These are phyloP conservation scores for Microtus ochrogaster DNA, from an alignment of 2,113 vertebrate species.

Conservation along the genomic window DNA sequence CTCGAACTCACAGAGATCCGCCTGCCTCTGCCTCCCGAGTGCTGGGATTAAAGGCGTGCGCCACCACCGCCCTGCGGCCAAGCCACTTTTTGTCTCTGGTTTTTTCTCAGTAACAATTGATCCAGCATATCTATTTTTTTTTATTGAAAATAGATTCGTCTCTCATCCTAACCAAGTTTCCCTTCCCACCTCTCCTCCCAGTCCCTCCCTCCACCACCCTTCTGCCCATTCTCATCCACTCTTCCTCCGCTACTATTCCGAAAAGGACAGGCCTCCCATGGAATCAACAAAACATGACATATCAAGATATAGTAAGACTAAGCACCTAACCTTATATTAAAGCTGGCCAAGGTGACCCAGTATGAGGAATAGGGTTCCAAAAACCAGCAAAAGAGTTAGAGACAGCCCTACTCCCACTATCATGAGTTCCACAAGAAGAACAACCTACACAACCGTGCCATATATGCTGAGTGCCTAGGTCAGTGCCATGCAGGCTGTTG, in stretches of 20 bases:
- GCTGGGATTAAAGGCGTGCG: too few species aligned
- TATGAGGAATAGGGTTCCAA: not conserved
- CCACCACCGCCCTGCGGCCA: too few species aligned
- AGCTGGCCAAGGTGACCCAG: not conserved
- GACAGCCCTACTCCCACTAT: not conserved
- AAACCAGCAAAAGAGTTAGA: not conserved
- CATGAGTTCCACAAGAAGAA: not conserved
- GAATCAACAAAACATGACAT: not conserved
- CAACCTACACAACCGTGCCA: not conserved
- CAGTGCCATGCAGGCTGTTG: not conserved
- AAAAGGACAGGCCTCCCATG: not conserved
- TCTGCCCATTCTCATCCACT: not conserved
- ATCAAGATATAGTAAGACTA: not conserved
- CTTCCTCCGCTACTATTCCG: not conserved
- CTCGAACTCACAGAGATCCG: too few species aligned
- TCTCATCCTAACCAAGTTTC: not conserved
- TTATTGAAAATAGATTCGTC: not conserved
- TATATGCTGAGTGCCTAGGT: not conserved
- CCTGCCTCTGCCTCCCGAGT: too few species aligned
- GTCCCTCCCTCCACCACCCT: not conserved
- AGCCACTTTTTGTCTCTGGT: not conserved
- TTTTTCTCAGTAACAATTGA: not conserved
- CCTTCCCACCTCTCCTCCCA: not conserved
- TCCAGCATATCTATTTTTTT: not conserved
- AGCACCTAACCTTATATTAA: not conserved